phyloP scores from a whole-genome alignment of 2,888 invertebrate species.

The Tethea ocularis region DNA sequence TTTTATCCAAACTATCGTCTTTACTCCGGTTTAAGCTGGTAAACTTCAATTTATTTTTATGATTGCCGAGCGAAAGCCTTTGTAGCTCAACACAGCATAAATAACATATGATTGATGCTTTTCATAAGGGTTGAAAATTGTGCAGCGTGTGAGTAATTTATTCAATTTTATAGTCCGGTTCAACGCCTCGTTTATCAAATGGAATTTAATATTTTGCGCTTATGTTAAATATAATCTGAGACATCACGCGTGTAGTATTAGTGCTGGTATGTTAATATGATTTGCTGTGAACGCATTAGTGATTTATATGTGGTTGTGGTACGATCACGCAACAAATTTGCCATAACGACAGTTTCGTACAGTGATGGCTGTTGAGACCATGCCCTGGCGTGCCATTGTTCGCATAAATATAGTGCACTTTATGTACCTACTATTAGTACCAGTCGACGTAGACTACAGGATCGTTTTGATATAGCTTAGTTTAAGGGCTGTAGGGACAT shows the following conservation, averaged over 20 bases:
- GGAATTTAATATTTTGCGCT: constrained; percentile 69
- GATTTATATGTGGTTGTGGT: constrained; percentile 32
- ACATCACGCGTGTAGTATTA: constrained; percentile 19
- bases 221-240: constrained; percentile 43
- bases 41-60: constrained; percentile 54
- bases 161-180: constrained; percentile 51
- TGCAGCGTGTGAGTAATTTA: constrained; percentile 54
- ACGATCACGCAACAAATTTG: constrained; percentile 19
- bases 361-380: not conserved
- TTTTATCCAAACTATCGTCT: constrained; percentile 52
- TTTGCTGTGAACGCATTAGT: constrained; percentile 19
- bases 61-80: constrained; percentile 31
- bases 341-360: not conserved
- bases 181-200: constrained; percentile 47
- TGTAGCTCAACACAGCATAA: constrained; percentile 27
- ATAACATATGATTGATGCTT: constrained; percentile 51
- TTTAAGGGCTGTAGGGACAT: no score
- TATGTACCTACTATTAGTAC: not conserved
- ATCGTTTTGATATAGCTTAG: no score
- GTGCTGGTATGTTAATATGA: constrained; percentile 24
- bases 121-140: constrained; percentile 49
- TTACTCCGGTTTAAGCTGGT: constrained; percentile 33
- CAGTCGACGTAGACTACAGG: not conserved
- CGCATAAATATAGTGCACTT: not conserved
- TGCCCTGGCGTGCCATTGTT: not conserved